Conservation (phyloP, 1,140 invertebrate genomes). For the Helicoverpa armigera region DNA sequence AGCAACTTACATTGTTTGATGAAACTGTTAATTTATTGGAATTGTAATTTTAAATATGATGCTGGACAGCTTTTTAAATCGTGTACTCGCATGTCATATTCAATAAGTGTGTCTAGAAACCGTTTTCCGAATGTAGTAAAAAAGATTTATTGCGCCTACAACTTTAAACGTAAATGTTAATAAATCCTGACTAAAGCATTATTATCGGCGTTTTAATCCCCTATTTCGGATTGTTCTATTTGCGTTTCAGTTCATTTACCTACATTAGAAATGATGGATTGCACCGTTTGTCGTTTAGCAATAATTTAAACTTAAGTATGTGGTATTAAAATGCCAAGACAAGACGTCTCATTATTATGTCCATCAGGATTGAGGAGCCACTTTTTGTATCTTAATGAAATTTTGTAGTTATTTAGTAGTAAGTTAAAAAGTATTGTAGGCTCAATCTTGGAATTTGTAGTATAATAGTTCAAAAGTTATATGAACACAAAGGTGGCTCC, state of each 20-base stretch:
- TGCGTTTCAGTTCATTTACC: conserved; percentile 38
- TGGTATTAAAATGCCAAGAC: conserved; percentile 29
- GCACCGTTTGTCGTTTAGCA: conserved; percentile 31
- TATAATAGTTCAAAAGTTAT: too few relatives aligned
- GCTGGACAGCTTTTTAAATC: too few relatives aligned
- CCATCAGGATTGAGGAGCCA: too few relatives aligned
- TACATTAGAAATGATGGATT: conserved; percentile 31
- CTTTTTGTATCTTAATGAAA: too few relatives aligned
- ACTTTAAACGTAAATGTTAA: conserved; percentile 31
- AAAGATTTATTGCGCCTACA: not conserved
- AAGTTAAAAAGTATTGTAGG: too few relatives aligned
- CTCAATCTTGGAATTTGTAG: too few relatives aligned
- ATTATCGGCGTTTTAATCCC: conserved; percentile 41
- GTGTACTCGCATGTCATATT: too few relatives aligned
- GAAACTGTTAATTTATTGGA: too few relatives aligned
- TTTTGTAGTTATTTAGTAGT: too few relatives aligned
- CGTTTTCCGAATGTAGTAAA: conserved; percentile 15
- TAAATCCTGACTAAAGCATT: conserved; percentile 47
- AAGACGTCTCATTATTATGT: conserved; percentile 14
- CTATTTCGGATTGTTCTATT: conserved; percentile 44
- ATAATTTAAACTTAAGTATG: conserved; percentile 26
- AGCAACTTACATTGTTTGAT: too few relatives aligned
- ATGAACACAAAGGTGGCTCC: too few relatives aligned
- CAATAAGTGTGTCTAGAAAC: not conserved
- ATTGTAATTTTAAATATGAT: too few relatives aligned